Percentiles rank a stretch among this genome's conserved stretches.
Evolutionary conservation across 1,140 invertebrate genomes (phyloP).

Genomic region (Pogonognathellus flavescens): DNA sequence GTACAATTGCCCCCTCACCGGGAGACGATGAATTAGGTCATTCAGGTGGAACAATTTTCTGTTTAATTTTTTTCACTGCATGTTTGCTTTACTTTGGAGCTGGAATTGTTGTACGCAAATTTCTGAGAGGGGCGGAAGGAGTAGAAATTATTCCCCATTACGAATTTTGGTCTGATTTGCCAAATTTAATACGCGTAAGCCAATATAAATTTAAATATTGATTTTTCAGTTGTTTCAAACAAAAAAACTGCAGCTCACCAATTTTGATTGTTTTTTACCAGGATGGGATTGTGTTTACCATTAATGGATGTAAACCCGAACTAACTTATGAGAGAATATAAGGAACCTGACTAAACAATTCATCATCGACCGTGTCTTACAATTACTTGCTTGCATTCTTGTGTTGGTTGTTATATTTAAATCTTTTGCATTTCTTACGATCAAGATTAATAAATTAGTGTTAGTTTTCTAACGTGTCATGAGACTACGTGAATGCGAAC

Average conservation of each 20-base stretch:
- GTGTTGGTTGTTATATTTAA: not conserved
- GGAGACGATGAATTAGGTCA: not conserved
- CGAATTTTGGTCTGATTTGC: conserved; percentile 70
- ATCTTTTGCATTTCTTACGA: too few relatives aligned
- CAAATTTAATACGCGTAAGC: conserved; percentile 69
- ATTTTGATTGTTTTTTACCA: conserved; percentile 37
- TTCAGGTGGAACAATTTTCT: conserved; percentile 29
- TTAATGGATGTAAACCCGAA: conserved; percentile 63
- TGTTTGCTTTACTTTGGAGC: conserved; percentile 60
- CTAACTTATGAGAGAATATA: conserved; percentile 63
- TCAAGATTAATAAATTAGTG: too few relatives aligned
- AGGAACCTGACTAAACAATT: not conserved
- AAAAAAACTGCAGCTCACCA: too few relatives aligned
- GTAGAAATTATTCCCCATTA: conserved; percentile 71
- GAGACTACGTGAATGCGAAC: too few relatives aligned
- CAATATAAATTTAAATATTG: not conserved
- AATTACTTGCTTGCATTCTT: not conserved
- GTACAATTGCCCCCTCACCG: too few relatives aligned
- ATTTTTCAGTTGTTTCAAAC: too few relatives aligned
- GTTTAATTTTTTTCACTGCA: conserved; percentile 57
- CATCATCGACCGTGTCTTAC: not conserved
- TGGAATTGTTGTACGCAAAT: conserved; percentile 68
- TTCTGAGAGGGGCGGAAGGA: conserved; percentile 70
- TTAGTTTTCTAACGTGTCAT: too few relatives aligned
- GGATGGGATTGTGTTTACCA: conserved; percentile 62